phyloP scores from a whole-genome alignment of 2,113 vertebrate species.

The Sigmodon hispidus region DNA sequence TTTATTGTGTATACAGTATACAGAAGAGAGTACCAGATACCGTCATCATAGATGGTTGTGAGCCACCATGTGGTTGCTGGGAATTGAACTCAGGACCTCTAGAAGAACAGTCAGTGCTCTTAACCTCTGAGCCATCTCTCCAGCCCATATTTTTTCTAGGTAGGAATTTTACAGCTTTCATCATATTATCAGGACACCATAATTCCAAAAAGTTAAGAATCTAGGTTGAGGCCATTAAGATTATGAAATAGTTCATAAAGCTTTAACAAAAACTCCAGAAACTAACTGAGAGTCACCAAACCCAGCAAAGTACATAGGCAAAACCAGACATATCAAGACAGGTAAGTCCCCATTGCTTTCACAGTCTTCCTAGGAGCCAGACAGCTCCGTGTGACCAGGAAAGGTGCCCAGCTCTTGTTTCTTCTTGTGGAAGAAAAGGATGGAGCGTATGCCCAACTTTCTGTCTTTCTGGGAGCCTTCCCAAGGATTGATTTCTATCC shows the following conservation, averaged over 20 bases:
- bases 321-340: neutral
- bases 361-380: neutral
- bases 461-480: neutral
- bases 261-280: neutral
- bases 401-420: neutral
- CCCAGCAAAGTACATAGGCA: neutral
- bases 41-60: too few relatives aligned
- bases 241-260: neutral
- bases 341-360: neutral
- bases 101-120: too few relatives aligned
- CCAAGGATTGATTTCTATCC: neutral
- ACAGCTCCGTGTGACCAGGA: neutral
- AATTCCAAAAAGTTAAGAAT: slow-evolving; percentile 2
- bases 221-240: neutral
- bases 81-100: too few relatives aligned
- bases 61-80: too few relatives aligned
- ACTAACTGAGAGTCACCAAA: neutral
- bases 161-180: neutral
- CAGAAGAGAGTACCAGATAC: too few relatives aligned
- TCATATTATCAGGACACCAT: neutral
- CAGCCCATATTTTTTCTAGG: slow-evolving; percentile 11
- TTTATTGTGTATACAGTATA: too few relatives aligned
- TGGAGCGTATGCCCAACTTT: neutral
- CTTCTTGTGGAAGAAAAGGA: neutral
- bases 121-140: too few relatives aligned